Evolutionary conservation across 92 coral and sea anemone genomes (phyloP), one percentile per base, ranked within the genome.

Genomic region (Actinernus sp.): DNA sequence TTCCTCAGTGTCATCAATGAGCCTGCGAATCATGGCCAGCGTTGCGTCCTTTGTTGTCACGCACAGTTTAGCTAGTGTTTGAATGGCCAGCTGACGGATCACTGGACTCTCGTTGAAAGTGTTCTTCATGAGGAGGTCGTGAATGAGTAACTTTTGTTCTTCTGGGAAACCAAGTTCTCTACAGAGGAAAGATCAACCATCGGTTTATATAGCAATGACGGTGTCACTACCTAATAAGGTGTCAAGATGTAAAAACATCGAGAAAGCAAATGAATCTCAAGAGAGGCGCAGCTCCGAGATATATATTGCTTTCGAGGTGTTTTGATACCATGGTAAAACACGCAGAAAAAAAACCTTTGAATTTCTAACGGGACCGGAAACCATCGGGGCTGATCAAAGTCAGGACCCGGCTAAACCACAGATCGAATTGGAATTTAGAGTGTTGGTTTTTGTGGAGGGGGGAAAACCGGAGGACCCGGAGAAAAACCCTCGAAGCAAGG

Each of bases 11-110:
- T 26, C 61, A 55, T 89, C 96, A 3, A 75, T 63, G 31, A 89
- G 92, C 20, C 88, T 69, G 62, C 96, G 82, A 26, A 86, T 79
- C 25, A 86, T 47, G 19, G 92, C 52, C 36, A 89, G 70, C 38
- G 55, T 34, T 17, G 88, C 79, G 19, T 85, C 88, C 11, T 75
- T 24, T 31, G 49, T 68, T 34, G 79, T 70, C 18, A 76, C 59
- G 21, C n/a, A 25, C 69, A 89, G 52, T 13, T 61, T 73, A n/a
- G 79, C 93, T 25, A 89, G 40, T 7, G 82, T 68, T 49, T 73
- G 21, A 14, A 89, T 53, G 20, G 86, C 88, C 29, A 27, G 49
- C 40, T 37, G 45, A 0, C 90, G 86, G 12, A 16, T 32, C n/a
- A 26, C 46, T 3, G 58, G 31, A 29, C 55, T 31, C n/a, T 46